Base-by-base conservation (phyloP, 2,113 vertebrate genomes). In the Perca fluviatilis region DNA sequence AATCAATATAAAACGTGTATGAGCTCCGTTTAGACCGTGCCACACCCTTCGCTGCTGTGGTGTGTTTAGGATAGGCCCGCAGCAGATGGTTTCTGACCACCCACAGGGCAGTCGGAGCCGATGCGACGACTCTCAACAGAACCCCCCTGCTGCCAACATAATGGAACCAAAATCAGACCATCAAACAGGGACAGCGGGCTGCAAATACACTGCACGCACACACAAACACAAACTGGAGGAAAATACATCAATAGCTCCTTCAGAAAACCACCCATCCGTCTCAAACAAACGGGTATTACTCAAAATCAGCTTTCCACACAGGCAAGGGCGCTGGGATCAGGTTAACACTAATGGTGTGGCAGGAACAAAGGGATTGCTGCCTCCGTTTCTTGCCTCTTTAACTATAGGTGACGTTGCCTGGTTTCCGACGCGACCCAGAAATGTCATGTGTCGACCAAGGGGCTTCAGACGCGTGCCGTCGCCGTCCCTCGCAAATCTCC, bases 131-230 rank as follows among this genome's bases (percentile, higher is more conserved):
- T 89, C 72, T 91, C 83, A 90, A 82, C 84, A 73, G 84, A 88
- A 78, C 67, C 78, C 92, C 92, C 92, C 92, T 7, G 62, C 91
- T 70, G 84, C 82, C 63, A 62, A 86, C 69, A 86, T 93, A 92
- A 92, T 88, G 86, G 84, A 92, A 90, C 88, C 85, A 72, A 91
- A 92, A 93, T 91, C 89, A 91, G 88, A 80, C 86, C 86, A 89
- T 91, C 92, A 93, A 90, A 91, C 69, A 80, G 79, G 77, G 87
- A 93, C 90, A 93, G 89, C 91, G 74, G 93, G 91, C 83, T 83
- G 50, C 81, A 92, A 84, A 86, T 79, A 82, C 86, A 83, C 61
- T 61, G 70, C 60, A 74, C 84, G 79, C 60, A 67, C 64, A 86
- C 79, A 89, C 53, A 80, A 56, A 88, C 49, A 93, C 65, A 86